Evolutionary conservation across 2,888 invertebrate genomes (phyloP).

Genomic region (Dione juno): DNA sequence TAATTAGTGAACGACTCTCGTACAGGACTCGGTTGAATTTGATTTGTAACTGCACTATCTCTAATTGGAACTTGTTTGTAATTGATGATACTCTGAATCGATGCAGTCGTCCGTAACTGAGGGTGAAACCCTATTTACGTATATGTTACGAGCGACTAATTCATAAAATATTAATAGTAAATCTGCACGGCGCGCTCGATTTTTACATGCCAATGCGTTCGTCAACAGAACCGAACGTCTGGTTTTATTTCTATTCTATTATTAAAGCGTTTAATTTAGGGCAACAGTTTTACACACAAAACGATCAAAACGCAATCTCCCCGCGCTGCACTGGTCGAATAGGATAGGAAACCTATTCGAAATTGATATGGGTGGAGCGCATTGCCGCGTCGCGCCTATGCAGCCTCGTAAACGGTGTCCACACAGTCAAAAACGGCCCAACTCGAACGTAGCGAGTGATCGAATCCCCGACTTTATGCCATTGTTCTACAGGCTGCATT

Average conservation of each 20-base stretch:
- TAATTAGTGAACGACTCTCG: constrained; percentile 73
- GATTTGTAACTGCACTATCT: constrained; percentile 77
- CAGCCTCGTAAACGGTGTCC: constrained; percentile 75
- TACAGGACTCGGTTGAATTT: constrained; percentile 70
- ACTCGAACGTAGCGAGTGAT: constrained; percentile 42
- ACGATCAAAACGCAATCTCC: constrained; percentile 81
- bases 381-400: constrained; percentile 75
- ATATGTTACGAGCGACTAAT: constrained; percentile 60
- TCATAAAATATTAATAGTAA: constrained; percentile 69
- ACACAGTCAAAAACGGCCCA: constrained; percentile 59
- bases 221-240: constrained; percentile 64
- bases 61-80: constrained; percentile 75
- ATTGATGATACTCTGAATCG: constrained; percentile 67
- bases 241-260: constrained; percentile 80
- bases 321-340: constrained; percentile 69
- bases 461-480: constrained; percentile 57
- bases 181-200: constrained; percentile 55
- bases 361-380: constrained; percentile 83
- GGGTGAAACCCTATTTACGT: constrained; percentile 55
- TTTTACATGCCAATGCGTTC: constrained; percentile 55
- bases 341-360: constrained; percentile 82
- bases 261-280: constrained; percentile 82
- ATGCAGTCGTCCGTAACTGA: constrained; percentile 51
- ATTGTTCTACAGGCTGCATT: constrained; percentile 53
- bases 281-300: constrained; percentile 81